A percentile compares a stretch with the other conserved stretches of the same genome.
Conservation (phyloP, 2,888 invertebrate genomes). For the Plutella xylostella region DNA sequence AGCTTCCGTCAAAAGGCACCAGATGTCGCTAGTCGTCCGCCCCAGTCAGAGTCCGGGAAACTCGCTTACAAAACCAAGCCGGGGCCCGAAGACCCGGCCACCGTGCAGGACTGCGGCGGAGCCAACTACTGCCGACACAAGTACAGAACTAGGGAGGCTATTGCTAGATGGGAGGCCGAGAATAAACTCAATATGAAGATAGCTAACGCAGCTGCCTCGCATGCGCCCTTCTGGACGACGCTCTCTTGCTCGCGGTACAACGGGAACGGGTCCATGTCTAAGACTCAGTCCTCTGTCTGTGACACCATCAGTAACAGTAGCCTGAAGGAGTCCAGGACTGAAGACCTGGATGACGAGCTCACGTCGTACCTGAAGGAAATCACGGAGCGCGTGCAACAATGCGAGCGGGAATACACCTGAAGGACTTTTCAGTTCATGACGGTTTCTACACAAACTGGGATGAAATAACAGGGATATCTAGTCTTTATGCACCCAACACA, state of each 20-base stretch:
- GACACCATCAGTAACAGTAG: conserved; percentile 51
- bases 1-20: neutral
- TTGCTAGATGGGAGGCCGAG: neutral
- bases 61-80: neutral
- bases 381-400: conserved; percentile 19
- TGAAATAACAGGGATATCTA: too few relatives aligned
- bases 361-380: conserved; percentile 40
- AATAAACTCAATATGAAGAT: neutral
- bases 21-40: neutral
- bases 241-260: neutral
- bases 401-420: conserved; percentile 23
- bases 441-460: too few relatives aligned
- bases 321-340: conserved; percentile 41
- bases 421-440: too few relatives aligned
- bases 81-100: neutral
- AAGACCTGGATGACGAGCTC: conserved; percentile 51
- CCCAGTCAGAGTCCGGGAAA: neutral
- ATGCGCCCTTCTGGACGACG: neutral
- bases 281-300: too few relatives aligned
- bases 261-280: too few relatives aligned
- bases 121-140: neutral
- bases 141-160: neutral
- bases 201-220: neutral
- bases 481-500: too few relatives aligned
- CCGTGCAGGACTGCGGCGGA: neutral